Evolutionary conservation across 2,113 vertebrate species (phyloP), one percentile per base, ranked within the genome.

Genomic region (Canis aureus): DNA sequence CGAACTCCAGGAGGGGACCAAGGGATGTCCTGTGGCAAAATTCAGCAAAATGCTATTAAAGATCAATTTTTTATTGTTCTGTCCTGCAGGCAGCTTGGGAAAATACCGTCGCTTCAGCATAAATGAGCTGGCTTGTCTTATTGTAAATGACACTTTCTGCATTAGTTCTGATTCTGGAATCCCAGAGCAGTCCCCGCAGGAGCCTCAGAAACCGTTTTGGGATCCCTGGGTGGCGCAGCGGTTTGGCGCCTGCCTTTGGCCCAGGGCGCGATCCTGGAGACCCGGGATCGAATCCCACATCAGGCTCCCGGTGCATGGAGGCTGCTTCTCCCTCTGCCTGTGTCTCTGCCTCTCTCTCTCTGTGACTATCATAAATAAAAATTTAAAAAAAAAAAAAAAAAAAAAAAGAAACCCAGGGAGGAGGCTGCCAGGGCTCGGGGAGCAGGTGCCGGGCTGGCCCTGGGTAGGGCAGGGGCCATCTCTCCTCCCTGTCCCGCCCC

Each of bases 21-120:
- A 87, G 49, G 91, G 51, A 59, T 95, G 97, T 98, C 98, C 97
- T 86, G 97, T 94, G 97, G 98, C 86, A 96, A 98, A 98, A 97
- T 96, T 98, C 97, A 97, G 97, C 97, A 96, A 98, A 98, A 98
- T 95, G 97, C 97, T 98, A 98, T 98, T 97, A 98, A 96, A 97
- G 97, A 98, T 98, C 94, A 97, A 98, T 97, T 98, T 99, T 98
- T 98, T 95, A 98, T 98, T 98, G 98, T 97, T 98, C 94, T 98
- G 97, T 99, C 98, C 98, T 98, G 97, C 95, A 98, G 98, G 98
- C 95, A 98, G 97, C 95, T 98, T 98, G 98, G 97, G 97, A 98
- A 98, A 98, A 98, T 96, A 76, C 55, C 76, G 71, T 97, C 60
- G 96, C 97, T 96, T 98, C 98, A 98, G 98, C 98, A 98, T 83